A percentile compares a stretch with the other conserved stretches of the same genome.
phyloP scores from a whole-genome alignment of 1,140 invertebrate species.

The Cotesia chilonis region DNA sequence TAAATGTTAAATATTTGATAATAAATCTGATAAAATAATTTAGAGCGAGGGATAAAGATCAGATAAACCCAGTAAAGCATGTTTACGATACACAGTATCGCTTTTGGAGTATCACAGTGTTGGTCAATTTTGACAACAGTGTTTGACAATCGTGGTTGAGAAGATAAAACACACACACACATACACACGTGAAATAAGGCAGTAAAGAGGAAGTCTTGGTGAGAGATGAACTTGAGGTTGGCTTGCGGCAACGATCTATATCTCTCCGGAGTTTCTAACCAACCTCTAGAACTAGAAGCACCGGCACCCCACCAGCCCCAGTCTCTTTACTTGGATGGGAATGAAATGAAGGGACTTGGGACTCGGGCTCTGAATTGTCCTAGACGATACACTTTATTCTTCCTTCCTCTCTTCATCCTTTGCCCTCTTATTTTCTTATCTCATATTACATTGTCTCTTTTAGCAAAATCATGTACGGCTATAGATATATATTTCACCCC shows the following conservation, averaged over 20 bases:
- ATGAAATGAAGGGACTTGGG: background rate
- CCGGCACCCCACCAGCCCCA: background rate
- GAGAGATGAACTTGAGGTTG: slow-evolving; percentile 16
- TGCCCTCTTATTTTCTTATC: no score
- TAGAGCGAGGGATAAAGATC: background rate
- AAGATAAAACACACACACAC: background rate
- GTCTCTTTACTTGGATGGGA: background rate
- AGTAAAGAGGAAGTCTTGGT: slow-evolving; percentile 4
- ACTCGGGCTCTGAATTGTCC: background rate
- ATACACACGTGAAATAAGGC: background rate
- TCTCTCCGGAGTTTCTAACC: slow-evolving; percentile 11
- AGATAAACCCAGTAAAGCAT: slow-evolving; percentile 2
- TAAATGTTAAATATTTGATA: background rate
- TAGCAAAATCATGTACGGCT: background rate
- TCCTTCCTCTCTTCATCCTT: background rate
- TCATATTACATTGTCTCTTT: no score
- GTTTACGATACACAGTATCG: background rate
- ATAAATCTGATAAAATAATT: slow-evolving; percentile 9
- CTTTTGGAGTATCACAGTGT: background rate
- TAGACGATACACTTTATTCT: slow-evolving; percentile 6
- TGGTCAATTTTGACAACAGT: slow-evolving; percentile 9
- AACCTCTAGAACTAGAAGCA: background rate
- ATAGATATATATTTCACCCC: background rate
- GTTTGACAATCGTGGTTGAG: background rate
- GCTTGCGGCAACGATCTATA: slow-evolving; percentile 20